phyloP scores from a whole-genome alignment of 2,113 vertebrate species.

The Mustela lutreola region DNA sequence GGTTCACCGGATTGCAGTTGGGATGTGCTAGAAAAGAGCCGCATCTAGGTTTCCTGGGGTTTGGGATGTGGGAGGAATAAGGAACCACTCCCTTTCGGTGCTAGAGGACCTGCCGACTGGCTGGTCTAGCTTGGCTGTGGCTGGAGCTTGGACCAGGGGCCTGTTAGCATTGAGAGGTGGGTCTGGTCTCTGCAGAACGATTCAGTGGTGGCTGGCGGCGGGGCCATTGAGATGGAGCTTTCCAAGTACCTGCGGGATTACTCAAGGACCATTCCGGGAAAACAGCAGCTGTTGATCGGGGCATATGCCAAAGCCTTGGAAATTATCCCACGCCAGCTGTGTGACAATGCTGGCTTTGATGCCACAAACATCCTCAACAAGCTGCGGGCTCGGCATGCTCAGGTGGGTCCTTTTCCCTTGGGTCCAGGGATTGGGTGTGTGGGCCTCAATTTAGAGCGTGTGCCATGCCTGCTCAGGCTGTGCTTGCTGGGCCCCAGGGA shows the following conservation, averaged over 20 bases:
- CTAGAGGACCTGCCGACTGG: neutral
- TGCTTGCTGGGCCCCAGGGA: neutral
- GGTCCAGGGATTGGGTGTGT: neutral
- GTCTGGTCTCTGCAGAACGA: conserved; percentile 90
- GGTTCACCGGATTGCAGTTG: neutral
- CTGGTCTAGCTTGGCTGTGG: neutral
- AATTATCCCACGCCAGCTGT: conserved; percentile 98
- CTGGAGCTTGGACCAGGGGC: neutral
- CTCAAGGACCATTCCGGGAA: conserved; percentile 97
- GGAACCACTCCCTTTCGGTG: neutral
- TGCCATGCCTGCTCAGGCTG: neutral
- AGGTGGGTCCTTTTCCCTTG: conserved; percentile 87
- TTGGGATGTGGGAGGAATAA: neutral
- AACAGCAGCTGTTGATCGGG: conserved; percentile 97
- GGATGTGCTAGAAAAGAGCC: neutral
- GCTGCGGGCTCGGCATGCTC: conserved; percentile 97
- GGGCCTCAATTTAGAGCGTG: neutral
- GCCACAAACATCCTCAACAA: conserved; percentile 99
- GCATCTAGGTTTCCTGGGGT: neutral
- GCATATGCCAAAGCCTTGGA: conserved; percentile 98
- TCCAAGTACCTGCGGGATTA: conserved; percentile 97
- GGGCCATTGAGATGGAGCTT: conserved; percentile 99
- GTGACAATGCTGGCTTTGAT: conserved; percentile 99
- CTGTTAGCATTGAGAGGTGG: neutral
- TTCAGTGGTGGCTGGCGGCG: conserved; percentile 96